phyloP scores from a whole-genome alignment of 2,888 invertebrate species.

The Choreutis nemorana region DNA sequence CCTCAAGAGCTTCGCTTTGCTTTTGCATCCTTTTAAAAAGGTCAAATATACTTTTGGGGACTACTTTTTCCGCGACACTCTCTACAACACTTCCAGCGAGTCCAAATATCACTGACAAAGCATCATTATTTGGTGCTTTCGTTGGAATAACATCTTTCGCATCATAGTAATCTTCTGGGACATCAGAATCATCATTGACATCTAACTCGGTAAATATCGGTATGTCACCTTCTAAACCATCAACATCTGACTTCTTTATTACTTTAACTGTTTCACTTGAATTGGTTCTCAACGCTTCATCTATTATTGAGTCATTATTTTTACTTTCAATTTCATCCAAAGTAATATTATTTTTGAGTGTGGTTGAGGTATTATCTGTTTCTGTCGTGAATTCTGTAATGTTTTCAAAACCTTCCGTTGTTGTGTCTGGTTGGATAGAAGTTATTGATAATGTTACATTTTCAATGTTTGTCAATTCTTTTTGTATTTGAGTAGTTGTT shows the following conservation, averaged over 20 bases:
- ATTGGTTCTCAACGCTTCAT: conserved; percentile 15
- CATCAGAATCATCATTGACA: conserved; percentile 30
- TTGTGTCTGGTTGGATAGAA: conserved; percentile 24
- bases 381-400: conserved; percentile 10
- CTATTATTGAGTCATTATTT: conserved; percentile 4
- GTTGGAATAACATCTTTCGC: conserved; percentile 49
- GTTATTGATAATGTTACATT: conserved; percentile 34
- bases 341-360: conserved; percentile 7
- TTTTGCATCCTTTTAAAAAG: conserved; percentile 53
- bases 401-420: conserved; percentile 16
- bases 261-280: conserved; percentile 13
- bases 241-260: conserved; percentile 10
- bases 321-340: background rate
- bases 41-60: conserved; percentile 50
- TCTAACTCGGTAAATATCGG: conserved; percentile 46
- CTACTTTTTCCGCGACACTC: conserved; percentile 50
- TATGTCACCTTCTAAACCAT: conserved; percentile 25
- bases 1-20: conserved; percentile 52
- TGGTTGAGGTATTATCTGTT: conserved; percentile 9
- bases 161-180: conserved; percentile 57
- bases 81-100: conserved; percentile 55
- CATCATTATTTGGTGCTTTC: conserved; percentile 45
- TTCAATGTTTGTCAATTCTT: conserved; percentile 20
- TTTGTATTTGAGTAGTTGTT: too few species aligned
- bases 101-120: conserved; percentile 49